phyloP scores from a whole-genome alignment of 2,797 vertebrate genomes.

The Scyliorhinus canicula region DNA sequence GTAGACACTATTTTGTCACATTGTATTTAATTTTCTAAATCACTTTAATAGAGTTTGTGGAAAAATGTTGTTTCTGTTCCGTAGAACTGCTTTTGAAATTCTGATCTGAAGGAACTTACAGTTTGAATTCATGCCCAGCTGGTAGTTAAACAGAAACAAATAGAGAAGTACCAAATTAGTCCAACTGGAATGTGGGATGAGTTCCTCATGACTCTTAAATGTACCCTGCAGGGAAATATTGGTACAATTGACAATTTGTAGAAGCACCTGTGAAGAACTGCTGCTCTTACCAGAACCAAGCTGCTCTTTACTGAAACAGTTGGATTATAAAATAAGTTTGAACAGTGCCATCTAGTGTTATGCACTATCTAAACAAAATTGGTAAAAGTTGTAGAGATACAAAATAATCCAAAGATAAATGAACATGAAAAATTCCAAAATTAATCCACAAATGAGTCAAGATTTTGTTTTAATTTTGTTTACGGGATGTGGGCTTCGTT shows the following conservation, averaged over 20 bases:
- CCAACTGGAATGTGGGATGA: neutral
- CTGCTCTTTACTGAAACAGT: neutral
- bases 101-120: neutral
- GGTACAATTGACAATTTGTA: neutral
- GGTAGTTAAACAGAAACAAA: neutral
- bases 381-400: neutral
- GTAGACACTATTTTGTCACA: neutral
- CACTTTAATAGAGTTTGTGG: neutral
- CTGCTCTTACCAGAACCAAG: neutral
- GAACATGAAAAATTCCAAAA: neutral
- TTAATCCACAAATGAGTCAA: neutral
- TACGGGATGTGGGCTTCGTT: too few species aligned
- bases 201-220: neutral
- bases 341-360: slow-evolving; percentile 28
- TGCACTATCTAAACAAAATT: neutral
- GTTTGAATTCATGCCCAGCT: neutral
- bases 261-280: neutral
- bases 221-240: neutral
- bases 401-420: neutral
- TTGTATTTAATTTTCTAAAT: neutral
- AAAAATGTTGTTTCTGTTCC: neutral
- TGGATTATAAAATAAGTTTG: neutral
- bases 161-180: neutral
- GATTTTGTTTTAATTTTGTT: too few species aligned
- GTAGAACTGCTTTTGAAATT: neutral